Evolutionary conservation across 2,888 invertebrate genomes (phyloP), one percentile per base, ranked within the genome.

Genomic region (Ctenicera cuprea): DNA sequence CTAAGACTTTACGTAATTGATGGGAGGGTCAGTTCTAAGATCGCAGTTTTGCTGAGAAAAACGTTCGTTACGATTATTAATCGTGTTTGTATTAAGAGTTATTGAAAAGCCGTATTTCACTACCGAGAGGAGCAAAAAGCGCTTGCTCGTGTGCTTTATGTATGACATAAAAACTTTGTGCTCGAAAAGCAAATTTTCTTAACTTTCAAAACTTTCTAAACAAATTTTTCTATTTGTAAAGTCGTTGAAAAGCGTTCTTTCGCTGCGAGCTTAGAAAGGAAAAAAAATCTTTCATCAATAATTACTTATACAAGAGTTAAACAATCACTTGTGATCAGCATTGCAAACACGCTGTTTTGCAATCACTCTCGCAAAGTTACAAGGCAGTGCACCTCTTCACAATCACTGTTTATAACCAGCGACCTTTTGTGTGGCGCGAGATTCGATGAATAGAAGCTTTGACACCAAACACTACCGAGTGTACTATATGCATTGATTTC

Each of bases 21-120:
- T 12, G n/a, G 54, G n/a, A 12, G 54, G 26, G 54, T n/a, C 26
- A n/a, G 1, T 30, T 16, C 14, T 9, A 20, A 16, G 18, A 48
- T 48, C 48, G 48, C 9, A 8, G 54, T 54, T 30, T 54, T 54
- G 16, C 11, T 5, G 11, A 38, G 16, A 54, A 54, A 54, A 54
- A 54, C 7, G 14, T 11, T 16, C 1, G 48, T 16, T 14, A 33
- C 26, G 54, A 57, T 62, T 62, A 20, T 54, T 54, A 16, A 16
- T 57, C 7, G n/a, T 26, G 59, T 16, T 59, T 38, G 45, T 59
- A 20, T 45, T 54, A 50, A 26, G 52, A 54, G 14, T 66, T 65
- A 65, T 71, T 61, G 71, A 65, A 66, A 61, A 71, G 52, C 66
- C 26, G 57, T 71, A 66, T 71, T 64, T 71, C 71, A 71, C 64